These are phyloP conservation scores for Melinaea marsaeus DNA, from an alignment of 2,888 invertebrate genomes.

Conservation along the genomic window DNA sequence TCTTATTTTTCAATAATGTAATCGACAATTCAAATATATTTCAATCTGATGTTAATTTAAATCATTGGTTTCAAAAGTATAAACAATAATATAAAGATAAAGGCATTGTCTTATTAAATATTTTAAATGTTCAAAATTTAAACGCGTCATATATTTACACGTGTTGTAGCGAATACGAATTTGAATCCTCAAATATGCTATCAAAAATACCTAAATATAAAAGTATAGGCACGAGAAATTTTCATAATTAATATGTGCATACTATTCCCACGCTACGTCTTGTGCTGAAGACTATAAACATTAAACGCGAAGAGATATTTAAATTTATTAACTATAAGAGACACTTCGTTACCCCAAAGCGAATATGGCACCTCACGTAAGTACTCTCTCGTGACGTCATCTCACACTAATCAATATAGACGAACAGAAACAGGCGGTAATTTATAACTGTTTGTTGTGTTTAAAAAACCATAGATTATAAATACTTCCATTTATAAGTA, in stretches of 20 bases:
- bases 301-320: conserved; percentile 24
- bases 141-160: conserved; percentile 45
- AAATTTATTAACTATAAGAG: conserved; percentile 19
- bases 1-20: too few species aligned
- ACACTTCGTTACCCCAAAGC: conserved; percentile 24
- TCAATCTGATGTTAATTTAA: not conserved
- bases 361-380: conserved; percentile 29
- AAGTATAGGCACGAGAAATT: conserved; percentile 74
- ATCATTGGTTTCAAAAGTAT: conserved; percentile 16
- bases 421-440: too few species aligned
- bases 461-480: too few species aligned
- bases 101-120: conserved; percentile 6
- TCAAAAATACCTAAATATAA: conserved; percentile 64
- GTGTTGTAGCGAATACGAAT: conserved; percentile 39
- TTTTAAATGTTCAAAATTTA: conserved; percentile 33
- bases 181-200: conserved; percentile 46
- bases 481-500: too few species aligned
- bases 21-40: too few species aligned
- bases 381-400: not conserved
- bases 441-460: too few species aligned
- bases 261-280: conserved; percentile 46
- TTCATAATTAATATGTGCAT: conserved; percentile 64
- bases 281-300: conserved; percentile 35
- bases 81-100: not conserved
- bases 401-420: too few species aligned